Evolutionary conservation across 64 coral and sea anemone species (phyloP), one percentile per base, ranked within the genome.

Genomic region (Pocillopora damicornis): DNA sequence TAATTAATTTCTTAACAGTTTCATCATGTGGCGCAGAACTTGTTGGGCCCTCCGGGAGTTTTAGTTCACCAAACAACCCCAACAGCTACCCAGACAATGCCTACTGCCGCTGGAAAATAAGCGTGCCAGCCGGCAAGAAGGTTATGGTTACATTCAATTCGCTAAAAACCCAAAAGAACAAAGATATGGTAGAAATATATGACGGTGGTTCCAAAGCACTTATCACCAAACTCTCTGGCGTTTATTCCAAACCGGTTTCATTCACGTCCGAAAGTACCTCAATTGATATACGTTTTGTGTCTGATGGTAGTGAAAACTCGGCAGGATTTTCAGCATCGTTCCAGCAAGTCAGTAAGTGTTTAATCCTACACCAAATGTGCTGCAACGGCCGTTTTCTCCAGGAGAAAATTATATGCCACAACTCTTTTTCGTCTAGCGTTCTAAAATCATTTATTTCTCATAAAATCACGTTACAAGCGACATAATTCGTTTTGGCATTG

Each of bases 91-190:
- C 68, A 74, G 88, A 95, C 75, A 90, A 95, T 75, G 81, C 89
- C n/a, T 99, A 99, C 67, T 99, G 97, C 71, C 93, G 97, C 26
- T 99, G 97, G 97, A 99, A 95, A 74, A 95, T 99, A 45, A 88
- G 88, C 57, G 97, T 99, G 14, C 90, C 93, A 2, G 35, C 75
- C 2, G 88, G 73, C 84, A 92, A 89, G 78, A 95, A 99, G 90
- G 97, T 95, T 58, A 81, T 95, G 80, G 80, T 99, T 11, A 95
- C 90, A 26, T 99, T 99, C 42, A 90, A 92, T 37, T 75, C 89
- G 1, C 75, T 92, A n/a, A 60, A 95, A 57, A 89, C 94, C 67
- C 86, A 92, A 86, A 30, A 22, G 16, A 58, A 82, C 18, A 91
- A 89, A 11, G 87, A 89, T 58, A 26, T 79, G 20, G 90, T 92